Evolutionary conservation across 2,113 vertebrate genomes (phyloP), one percentile per base, ranked within the genome.

Genomic region (Tupaia tana): DNA sequence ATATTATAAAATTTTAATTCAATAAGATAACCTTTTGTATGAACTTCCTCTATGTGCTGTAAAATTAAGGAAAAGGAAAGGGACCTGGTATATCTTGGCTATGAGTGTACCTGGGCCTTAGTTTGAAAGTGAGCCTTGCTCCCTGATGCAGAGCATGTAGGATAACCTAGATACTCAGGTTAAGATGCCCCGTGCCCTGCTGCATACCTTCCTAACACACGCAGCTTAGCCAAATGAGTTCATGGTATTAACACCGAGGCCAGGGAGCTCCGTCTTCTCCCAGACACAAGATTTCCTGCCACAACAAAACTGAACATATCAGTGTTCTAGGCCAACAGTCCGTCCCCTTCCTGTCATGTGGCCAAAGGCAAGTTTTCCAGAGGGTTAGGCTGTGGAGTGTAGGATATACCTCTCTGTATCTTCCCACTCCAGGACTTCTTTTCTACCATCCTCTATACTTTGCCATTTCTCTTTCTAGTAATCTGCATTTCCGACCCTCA

Each of bases 311-410:
- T 0, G 1, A 63, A 56, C 6, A 15, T 1, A 71, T 7, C 6
- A 12, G 0, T 34, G 9, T 81, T 71, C 56, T 56, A 6, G 5
- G 7, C 1, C 18, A 24, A 0, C 52, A 34, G 8, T 31, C 24
- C 54, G 3, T 22, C 5, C 7, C 34, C 29, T 78, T 89, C 24
- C 16, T 75, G 5, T 78, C 59, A 9, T 25, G 3, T n/a, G 22
- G 24, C 19, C 31, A 0, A 4, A 71, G 16, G 59, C 34, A 9
- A 19, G 52, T 61, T 77, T 43, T 75, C 18, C 7, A 2, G 12
- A 9, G 22, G 10, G 0, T 2, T 54, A 0, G 5, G 7, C 7
- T n/a, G 2, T 12, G 14, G 19, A 54, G 12, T 2, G 2, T 14
- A 22, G 6, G 18, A 3, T 0, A 22, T 4, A 66, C 3, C 29